Percentiles rank a stretch among this genome's conserved stretches.
These are phyloP conservation scores for Odontamblyopus rebecca DNA, from an alignment of 2,797 vertebrate genomes.

Conservation along the genomic window DNA sequence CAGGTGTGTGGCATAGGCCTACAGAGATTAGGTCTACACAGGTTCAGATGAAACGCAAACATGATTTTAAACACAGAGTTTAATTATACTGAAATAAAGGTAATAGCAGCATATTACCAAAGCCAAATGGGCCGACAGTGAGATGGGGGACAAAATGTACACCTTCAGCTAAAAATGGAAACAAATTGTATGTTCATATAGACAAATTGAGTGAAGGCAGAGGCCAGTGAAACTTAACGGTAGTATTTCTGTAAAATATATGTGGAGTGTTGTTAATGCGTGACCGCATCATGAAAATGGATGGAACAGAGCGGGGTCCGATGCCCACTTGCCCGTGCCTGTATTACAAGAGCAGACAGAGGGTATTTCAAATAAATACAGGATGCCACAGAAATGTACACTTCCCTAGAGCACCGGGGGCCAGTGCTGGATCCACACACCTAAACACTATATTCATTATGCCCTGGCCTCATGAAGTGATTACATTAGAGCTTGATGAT, in stretches of 20 bases:
- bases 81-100: too few species aligned
- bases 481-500: constrained; percentile 74
- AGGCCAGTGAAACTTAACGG: constrained; percentile 50
- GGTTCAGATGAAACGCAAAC: too few species aligned
- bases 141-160: constrained; percentile 53
- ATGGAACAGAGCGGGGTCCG: constrained; percentile 65
- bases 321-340: constrained; percentile 70
- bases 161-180: constrained; percentile 57
- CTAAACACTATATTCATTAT: constrained; percentile 80
- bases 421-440: constrained; percentile 61
- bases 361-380: constrained; percentile 81
- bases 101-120: too few species aligned
- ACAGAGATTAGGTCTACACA: too few species aligned
- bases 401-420: constrained; percentile 64
- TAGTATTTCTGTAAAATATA: constrained; percentile 62
- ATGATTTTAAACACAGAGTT: too few species aligned
- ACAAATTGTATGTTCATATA: constrained; percentile 50
- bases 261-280: constrained; percentile 57
- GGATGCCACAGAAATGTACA: constrained; percentile 78
- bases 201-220: constrained; percentile 65
- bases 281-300: constrained; percentile 69
- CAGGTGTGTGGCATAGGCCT: too few species aligned
- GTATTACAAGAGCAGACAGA: constrained; percentile 72
- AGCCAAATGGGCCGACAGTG: background rate
- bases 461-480: constrained; percentile 65